These are phyloP conservation scores for Bostrychus sinensis DNA, from an alignment of 2,113 vertebrate species.

Conservation along the genomic window DNA sequence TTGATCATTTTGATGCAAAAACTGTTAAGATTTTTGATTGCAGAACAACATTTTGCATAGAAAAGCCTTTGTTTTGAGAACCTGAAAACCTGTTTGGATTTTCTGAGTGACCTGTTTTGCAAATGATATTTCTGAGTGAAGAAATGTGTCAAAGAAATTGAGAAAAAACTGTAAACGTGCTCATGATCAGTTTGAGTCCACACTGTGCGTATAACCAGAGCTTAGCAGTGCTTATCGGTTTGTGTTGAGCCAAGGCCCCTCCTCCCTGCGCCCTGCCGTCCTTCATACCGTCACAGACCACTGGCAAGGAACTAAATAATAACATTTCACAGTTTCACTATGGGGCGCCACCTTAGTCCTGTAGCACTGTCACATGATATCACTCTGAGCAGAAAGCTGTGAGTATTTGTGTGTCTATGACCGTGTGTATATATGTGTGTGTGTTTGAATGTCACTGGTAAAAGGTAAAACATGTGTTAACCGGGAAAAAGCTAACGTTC, in stretches of 20 bases:
- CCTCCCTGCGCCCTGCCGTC: slow-evolving; percentile 56
- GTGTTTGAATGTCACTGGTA: slow-evolving; percentile 57
- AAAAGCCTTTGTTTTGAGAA: no score
- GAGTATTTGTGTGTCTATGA: slow-evolving; percentile 10
- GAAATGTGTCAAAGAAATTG: no score
- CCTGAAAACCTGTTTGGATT: no score
- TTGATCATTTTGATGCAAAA: no score
- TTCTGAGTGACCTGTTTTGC: no score
- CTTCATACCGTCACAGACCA: slow-evolving; percentile 72
- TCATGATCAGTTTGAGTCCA: slow-evolving; percentile 24
- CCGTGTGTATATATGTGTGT: no score
- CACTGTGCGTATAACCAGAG: slow-evolving; percentile 17
- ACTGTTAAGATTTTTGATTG: no score
- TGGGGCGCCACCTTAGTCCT: slow-evolving; percentile 61
- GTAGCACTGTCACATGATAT: slow-evolving; percentile 73
- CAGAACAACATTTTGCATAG: no score
- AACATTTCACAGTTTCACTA: slow-evolving; percentile 78
- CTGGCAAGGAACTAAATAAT: slow-evolving; percentile 78
- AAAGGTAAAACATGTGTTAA: slow-evolving; percentile 77
- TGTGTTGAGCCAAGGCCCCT: slow-evolving; percentile 56
- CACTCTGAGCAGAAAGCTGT: slow-evolving; percentile 55
- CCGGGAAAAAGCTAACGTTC: slow-evolving; percentile 60
- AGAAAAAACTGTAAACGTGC: no score
- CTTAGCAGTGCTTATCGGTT: slow-evolving; percentile 45
- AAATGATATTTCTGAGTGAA: no score